phyloP scores from a whole-genome alignment of 2,888 invertebrate species.

The Tiliacea aurago region DNA sequence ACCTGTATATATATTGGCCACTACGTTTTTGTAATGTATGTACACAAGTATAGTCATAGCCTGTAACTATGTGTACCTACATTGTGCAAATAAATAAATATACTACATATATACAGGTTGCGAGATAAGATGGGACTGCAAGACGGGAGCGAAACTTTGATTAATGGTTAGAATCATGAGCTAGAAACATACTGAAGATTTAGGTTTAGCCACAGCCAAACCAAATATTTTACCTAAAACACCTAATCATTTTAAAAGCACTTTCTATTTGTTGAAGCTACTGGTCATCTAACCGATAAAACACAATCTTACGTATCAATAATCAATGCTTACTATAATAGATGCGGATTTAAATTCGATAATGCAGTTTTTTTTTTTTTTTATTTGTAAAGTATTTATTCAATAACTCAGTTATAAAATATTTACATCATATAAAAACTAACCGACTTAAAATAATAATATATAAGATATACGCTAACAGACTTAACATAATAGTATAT shows the following conservation, averaged over 20 bases:
- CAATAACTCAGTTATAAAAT: no score
- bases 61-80: no score
- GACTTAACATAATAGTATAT: no score
- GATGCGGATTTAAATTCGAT: not conserved
- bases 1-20: not conserved
- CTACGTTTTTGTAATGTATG: constrained; percentile 15
- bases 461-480: no score
- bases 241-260: not conserved
- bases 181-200: not conserved
- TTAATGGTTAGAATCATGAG: constrained; percentile 8
- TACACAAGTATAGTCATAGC: not conserved
- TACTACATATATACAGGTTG: not conserved
- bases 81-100: no score
- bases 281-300: not conserved
- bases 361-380: no score
- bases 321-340: not conserved
- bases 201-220: not conserved
- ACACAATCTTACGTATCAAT: not conserved
- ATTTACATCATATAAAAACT: no score
- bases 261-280: not conserved
- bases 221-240: not conserved
- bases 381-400: no score
- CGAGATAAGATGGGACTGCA: constrained; percentile 3
- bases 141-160: constrained; percentile 7
- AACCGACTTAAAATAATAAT: no score